Evolutionary conservation across 2,797 vertebrate genomes (phyloP).

Genomic region (Pangasius larnaudii): DNA sequence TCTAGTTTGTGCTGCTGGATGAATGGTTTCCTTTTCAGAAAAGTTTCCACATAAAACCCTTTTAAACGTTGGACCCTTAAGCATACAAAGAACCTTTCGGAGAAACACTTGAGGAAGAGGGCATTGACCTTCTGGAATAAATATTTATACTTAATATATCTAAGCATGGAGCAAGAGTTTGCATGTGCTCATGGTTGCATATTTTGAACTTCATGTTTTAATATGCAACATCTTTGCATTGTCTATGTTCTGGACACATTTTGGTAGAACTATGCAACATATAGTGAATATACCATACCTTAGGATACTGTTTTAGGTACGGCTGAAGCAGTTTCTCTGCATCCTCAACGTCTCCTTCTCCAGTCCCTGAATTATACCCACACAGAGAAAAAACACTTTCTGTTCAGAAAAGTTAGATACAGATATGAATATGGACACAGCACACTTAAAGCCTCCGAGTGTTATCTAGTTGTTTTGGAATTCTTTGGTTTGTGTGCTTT

Average conservation of each 20-base stretch:
- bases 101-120: not conserved
- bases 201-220: not conserved
- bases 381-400: conserved; percentile 15
- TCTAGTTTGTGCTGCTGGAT: not conserved
- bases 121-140: not conserved
- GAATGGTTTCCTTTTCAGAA: not conserved
- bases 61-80: not conserved
- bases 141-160: not conserved
- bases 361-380: conserved; percentile 81
- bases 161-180: not conserved
- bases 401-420: not conserved
- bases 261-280: not conserved
- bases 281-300: conserved; percentile 72
- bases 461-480: not conserved
- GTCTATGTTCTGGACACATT: not conserved
- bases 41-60: not conserved
- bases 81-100: not conserved
- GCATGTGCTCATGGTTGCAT: not conserved
- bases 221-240: not conserved
- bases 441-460: not conserved
- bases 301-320: conserved; percentile 91
- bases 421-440: not conserved
- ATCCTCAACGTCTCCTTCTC: conserved; percentile 91
- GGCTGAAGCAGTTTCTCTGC: conserved; percentile 91
- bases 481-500: not conserved